Evolutionary conservation across 2,797 vertebrate species (phyloP), one percentile per base, ranked within the genome.

Genomic region (Falco cherrug): DNA sequence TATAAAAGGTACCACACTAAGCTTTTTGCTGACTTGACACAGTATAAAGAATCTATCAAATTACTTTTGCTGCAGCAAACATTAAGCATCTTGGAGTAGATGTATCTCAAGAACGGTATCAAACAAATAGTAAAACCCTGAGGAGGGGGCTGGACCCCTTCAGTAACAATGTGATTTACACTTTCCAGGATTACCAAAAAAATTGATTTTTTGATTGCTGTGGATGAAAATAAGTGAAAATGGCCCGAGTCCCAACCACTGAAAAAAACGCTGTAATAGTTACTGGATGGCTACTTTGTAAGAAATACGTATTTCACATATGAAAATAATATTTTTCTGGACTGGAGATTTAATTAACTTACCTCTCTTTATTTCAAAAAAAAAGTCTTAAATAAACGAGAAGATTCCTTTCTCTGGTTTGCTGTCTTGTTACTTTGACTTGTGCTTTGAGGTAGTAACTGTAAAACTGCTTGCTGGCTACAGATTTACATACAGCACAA

Each of bases 181-280:
- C 50, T 97, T 97, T 96, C 50, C 86, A 97, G 98, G 97, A 93
- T 95, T 98, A 94, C 98, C 98, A 29, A 98, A 98, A 97, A 98
- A 98, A 84, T 71, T 98, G 81, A 54, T 98, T 69, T 98, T 98
- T 98, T 98, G 96, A 97, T 97, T 94, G 81, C 85, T 89, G 74
- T 96, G 93, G 93, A 97, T 84, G 93, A 90, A 94, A 76, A 84
- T 26, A 13, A 89, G 12, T 48, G 87, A 95, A 95, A 96, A 94
- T 31, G 28, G 41, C 84, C 35, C 1, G 8, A 96, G 50, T 41
- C 29, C 10, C 83, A 93, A 70, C 41, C 59, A 60, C 81, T 85
- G 71, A 37, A 37, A 87, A 61, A 89, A 96, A 87, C 0, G 15
- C 70, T 90, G 67, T 68, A 89, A 79, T 39, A 56, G 85, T 86